These are phyloP conservation scores for Burhinus bistriatus DNA, from an alignment of 2,113 vertebrate genomes.

Conservation along the genomic window DNA sequence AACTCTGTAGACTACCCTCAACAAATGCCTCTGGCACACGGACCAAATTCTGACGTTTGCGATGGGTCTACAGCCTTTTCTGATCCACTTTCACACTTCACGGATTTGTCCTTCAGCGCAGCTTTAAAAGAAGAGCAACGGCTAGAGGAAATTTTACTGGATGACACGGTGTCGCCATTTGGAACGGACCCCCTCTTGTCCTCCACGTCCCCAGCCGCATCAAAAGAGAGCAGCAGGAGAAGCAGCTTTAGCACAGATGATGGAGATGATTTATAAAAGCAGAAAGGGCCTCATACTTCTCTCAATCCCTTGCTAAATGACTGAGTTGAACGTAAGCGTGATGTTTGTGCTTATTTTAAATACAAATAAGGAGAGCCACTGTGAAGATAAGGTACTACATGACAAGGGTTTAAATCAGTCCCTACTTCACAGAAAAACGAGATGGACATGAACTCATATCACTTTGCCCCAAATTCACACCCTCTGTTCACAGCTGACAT, in stretches of 20 bases:
- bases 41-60: constrained; percentile 68
- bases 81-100: constrained; percentile 95
- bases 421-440: constrained; percentile 1
- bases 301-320: background rate
- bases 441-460: background rate
- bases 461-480: background rate
- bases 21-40: constrained; percentile 67
- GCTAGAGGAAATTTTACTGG: constrained; percentile 86
- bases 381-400: background rate
- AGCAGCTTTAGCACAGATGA: constrained; percentile 94
- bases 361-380: background rate
- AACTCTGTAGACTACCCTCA: constrained; percentile 82
- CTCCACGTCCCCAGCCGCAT: constrained; percentile 83
- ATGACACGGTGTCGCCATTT: constrained; percentile 86
- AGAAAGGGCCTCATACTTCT: background rate
- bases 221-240: constrained; percentile 91
- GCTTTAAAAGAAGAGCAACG: constrained; percentile 91
- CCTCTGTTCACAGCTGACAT: background rate
- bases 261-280: constrained; percentile 82
- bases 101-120: constrained; percentile 91
- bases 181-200: constrained; percentile 90
- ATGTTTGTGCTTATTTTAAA: constrained; percentile 19
- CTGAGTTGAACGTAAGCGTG: background rate
- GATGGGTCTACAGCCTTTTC: constrained; percentile 85
- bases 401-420: background rate